Percentiles rank a stretch among this genome's conserved stretches.
Conservation (phyloP, 2,888 invertebrate genomes). For the Drosophila setosimentum region DNA sequence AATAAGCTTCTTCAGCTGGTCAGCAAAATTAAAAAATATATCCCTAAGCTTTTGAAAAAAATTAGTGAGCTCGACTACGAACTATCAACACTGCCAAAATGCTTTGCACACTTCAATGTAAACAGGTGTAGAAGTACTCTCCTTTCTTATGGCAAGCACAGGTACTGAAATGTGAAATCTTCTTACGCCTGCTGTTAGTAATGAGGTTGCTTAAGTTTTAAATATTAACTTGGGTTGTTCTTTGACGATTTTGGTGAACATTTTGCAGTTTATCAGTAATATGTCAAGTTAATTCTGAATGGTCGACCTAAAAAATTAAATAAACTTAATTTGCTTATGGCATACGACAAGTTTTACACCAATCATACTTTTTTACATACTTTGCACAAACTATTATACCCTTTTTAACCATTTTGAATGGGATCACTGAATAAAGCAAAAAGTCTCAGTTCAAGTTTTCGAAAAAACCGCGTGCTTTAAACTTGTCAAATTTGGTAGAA, state of each 20-base stretch:
- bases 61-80: too few species aligned
- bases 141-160: not conserved
- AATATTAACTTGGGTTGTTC: not conserved
- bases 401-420: not conserved
- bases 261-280: not conserved
- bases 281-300: not conserved
- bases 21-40: not conserved
- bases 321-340: not conserved
- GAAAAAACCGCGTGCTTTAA: slow-evolving; percentile 48
- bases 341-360: not conserved
- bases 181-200: too few species aligned
- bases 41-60: too few species aligned
- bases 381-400: not conserved
- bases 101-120: not conserved
- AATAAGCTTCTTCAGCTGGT: not conserved
- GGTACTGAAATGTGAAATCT: too few species aligned
- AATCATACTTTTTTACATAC: not conserved
- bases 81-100: too few species aligned
- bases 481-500: slow-evolving; percentile 76
- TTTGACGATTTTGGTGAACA: not conserved
- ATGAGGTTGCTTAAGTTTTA: too few species aligned
- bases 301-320: not conserved
- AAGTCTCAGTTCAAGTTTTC: slow-evolving; percentile 37
- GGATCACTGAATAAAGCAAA: not conserved
- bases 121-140: not conserved